Base-by-base conservation (phyloP, 1,140 invertebrate genomes). In the Apis florea region DNA sequence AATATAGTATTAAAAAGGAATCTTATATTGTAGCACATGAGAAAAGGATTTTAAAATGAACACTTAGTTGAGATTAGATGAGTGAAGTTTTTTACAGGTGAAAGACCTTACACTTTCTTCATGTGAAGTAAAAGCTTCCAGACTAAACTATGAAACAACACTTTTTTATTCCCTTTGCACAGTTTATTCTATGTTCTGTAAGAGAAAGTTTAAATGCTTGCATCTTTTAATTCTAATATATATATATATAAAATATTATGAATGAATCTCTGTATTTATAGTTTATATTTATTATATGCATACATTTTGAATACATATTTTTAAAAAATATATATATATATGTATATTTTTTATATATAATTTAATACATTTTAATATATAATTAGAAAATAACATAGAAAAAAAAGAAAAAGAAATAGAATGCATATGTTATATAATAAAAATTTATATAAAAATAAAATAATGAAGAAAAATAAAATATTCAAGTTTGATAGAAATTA, bases 141-240 rank as follows among this genome's bases (percentile, higher is more conserved):
- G 24, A 89, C 92, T 12, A 89, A 92, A 93, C 94, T 85, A 87
- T 94, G 26, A 92, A 93, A 79, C 88, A 93, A 78, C 95, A 96
- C 98, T 91, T 96, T 97, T 56, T 99, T 98, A 92, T 97, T 70
- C 76, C 97, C 84, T 99, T 99, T 94, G 96, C 98, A 90, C 96
- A 97, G 90, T 98, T 98, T 94, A 97, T 97, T 73, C 70, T 59
- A 31, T 64, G 51, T 67, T 84, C 59, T 70, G 31, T n/a, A 59
- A 49, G 47, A 79, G 76, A 56, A 78, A 76, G 54, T 85, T 83
- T 61, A 83, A 80, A 67, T 53, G 70, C 51, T 63, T 79, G 24
- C 67, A 78, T 59, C 17, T 90, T 91, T 90, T 96, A 78, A 96
- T 95, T 84, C 95, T 95, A 87, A 5, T 40, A 5, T 40, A 2